These are phyloP conservation scores for Sternarchorhynchus goeldii DNA, from an alignment of 2,797 vertebrate genomes.

Conservation along the genomic window DNA sequence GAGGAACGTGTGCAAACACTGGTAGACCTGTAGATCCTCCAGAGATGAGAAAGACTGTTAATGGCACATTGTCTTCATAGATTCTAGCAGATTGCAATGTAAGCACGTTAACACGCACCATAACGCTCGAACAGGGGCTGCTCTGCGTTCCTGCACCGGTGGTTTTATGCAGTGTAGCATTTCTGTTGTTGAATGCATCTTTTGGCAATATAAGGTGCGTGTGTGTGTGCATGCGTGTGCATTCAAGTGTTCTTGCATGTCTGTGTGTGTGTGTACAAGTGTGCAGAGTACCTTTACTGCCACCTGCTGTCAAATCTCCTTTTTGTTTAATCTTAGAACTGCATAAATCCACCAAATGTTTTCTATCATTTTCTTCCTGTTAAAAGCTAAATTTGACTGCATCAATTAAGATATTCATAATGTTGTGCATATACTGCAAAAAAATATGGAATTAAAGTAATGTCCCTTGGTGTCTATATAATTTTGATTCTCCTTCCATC, in stretches of 20 bases:
- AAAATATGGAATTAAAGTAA: neutral
- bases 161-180: conserved; percentile 29
- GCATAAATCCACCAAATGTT: too few relatives aligned
- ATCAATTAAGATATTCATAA: conserved; percentile 29
- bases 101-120: neutral
- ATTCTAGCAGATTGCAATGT: neutral
- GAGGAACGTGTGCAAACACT: neutral
- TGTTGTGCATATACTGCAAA: neutral
- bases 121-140: neutral
- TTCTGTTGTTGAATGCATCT: conserved; percentile 16
- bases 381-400: conserved; percentile 38
- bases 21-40: neutral
- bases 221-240: neutral
- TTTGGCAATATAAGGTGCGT: neutral
- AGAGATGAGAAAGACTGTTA: too few relatives aligned
- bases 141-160: neutral
- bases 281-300: conserved; percentile 51
- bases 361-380: neutral
- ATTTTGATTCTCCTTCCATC: conserved; percentile 26
- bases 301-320: conserved; percentile 52
- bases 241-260: neutral
- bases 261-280: conserved; percentile 3
- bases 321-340: conserved; percentile 8
- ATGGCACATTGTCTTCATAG: neutral
- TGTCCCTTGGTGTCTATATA: conserved; percentile 17